Base-by-base conservation (phyloP, 2,888 invertebrate genomes). In the Belgica antarctica region DNA sequence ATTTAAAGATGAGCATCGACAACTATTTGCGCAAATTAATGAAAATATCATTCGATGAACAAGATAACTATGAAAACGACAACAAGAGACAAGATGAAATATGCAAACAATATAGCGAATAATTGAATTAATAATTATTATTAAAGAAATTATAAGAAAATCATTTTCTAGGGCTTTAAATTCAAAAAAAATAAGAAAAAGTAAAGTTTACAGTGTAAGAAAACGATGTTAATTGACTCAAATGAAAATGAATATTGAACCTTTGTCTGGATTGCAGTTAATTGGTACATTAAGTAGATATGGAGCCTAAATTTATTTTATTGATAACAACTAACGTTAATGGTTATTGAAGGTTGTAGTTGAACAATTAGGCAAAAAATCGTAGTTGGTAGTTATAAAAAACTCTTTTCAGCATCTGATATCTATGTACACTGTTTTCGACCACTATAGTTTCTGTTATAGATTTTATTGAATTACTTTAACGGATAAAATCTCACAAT, bases 291-390 rank as follows among this genome's bases (percentile, higher is more conserved):
- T 36, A 63, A 36, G 41, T 34, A 31, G 31, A 24, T 22, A 22
- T 52, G 34, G n/a, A 36, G 63, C 63, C 63, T 63, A 63, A 63
- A 63, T 41, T 41, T 36, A 19, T 63, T 62, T 63, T 36, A 36
- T 41, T 63, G 22, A 36, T 63, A 41, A 36, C 17, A 24, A 36
- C 63, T 63, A 36, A 12, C 17, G 36, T 31, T 34, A 28, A 62
- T 41, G 22, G 24, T 63, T 62, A 31, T 62, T 27, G 27, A 59
- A 27, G 59, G 41, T 12, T 41, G 41, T 41, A 7, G 41, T 41
- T n/a, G 41, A 41, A 8, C 2, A 41, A 52, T 52, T 52, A 52
- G 52, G 52, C 52, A 8, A 62, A 34, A 28, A 19, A 62, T 15
- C 31, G 63, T 63, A 63, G 63, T 41, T 36, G 7, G 17, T 63